Conservation (phyloP, 2,113 vertebrate genomes). For the Pachycephala philippinensis region DNA sequence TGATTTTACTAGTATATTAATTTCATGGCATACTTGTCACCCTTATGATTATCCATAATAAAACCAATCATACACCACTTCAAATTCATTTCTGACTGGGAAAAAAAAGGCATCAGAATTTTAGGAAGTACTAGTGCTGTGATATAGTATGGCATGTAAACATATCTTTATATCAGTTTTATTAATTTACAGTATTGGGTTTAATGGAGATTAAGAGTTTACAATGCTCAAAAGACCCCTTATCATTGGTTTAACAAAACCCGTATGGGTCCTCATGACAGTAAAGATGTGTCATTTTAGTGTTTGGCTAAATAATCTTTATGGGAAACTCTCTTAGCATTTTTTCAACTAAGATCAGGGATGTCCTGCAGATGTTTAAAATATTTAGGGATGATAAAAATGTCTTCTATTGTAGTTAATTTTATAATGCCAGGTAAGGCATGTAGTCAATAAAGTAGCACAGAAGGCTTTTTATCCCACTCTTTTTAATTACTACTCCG, state of each 20-base stretch:
- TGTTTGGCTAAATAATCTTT: neutral
- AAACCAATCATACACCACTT: neutral
- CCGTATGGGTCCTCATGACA: fast-evolving
- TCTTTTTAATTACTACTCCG: neutral
- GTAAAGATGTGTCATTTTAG: neutral
- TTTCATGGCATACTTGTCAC: neutral
- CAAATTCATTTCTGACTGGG: neutral
- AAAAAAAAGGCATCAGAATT: neutral
- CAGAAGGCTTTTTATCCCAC: neutral
- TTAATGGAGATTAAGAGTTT: neutral
- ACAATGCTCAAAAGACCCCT: neutral
- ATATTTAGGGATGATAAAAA: neutral
- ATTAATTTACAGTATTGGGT: neutral
- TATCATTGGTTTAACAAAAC: neutral
- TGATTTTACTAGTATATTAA: neutral
- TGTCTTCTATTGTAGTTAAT: neutral
- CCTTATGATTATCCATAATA: neutral
- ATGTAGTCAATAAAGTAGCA: neutral
- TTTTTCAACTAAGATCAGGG: neutral
- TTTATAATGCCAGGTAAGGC: neutral
- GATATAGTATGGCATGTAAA: neutral
- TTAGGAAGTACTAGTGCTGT: neutral
- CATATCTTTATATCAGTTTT: neutral
- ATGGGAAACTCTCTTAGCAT: neutral
- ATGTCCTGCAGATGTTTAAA: neutral